These are phyloP conservation scores for Megalops cyprinoides DNA, from an alignment of 2,797 vertebrate species.

Conservation along the genomic window DNA sequence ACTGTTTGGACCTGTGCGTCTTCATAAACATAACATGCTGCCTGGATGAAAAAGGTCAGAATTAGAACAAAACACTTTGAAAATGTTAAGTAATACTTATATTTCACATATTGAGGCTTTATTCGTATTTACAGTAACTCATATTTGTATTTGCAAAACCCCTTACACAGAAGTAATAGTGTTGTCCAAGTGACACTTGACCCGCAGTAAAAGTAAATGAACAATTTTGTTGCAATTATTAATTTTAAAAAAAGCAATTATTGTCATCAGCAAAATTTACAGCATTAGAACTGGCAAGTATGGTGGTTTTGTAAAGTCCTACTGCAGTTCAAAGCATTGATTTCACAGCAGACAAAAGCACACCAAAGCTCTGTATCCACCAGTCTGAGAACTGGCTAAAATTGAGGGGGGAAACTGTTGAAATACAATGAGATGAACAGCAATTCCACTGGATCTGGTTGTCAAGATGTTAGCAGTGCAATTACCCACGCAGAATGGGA, in stretches of 20 bases:
- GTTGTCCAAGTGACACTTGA: too few relatives aligned
- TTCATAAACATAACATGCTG: too few relatives aligned
- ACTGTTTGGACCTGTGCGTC: too few relatives aligned
- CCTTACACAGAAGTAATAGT: too few relatives aligned
- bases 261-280: too few relatives aligned
- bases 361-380: not conserved
- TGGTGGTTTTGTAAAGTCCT: not conserved
- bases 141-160: too few relatives aligned
- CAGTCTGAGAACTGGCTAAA: not conserved
- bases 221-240: too few relatives aligned
- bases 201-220: too few relatives aligned
- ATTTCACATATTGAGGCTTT: not conserved
- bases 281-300: too few relatives aligned
- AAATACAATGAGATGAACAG: not conserved
- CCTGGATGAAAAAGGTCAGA: not conserved
- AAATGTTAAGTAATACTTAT: not conserved
- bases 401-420: not conserved
- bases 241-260: too few relatives aligned
- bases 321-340: not conserved
- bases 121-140: not conserved
- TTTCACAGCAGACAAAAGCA: too few relatives aligned
- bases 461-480: not conserved
- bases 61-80: not conserved
- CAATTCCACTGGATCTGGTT: not conserved
- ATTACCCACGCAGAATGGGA: not conserved